Percentiles rank a stretch among this genome's conserved stretches.
Evolutionary conservation across 2,113 vertebrate genomes (phyloP).

Genomic region (Plecturocebus donacophilus): DNA sequence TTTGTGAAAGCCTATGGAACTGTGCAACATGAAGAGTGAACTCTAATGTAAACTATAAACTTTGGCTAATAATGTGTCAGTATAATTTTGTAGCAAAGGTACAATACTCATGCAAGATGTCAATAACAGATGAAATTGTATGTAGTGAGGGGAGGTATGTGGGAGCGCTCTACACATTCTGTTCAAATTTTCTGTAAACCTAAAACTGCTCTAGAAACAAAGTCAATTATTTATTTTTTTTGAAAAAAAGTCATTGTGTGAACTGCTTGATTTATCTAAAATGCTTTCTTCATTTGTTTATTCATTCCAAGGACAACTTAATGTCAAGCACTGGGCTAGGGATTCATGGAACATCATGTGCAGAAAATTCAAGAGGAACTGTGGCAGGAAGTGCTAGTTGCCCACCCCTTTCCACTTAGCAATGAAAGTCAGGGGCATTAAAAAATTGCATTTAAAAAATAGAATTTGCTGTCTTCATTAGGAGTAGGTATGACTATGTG

Average conservation of each 20-base stretch:
- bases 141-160: background rate
- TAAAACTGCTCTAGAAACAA: background rate
- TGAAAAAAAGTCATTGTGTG: background rate
- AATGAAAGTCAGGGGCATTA: background rate
- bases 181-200: slow-evolving; percentile 6
- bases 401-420: background rate
- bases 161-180: background rate
- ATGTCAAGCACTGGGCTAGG: background rate
- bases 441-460: background rate
- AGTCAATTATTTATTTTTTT: background rate
- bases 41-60: background rate
- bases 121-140: background rate
- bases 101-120: background rate
- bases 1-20: background rate
- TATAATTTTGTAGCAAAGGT: background rate
- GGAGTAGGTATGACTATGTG: background rate
- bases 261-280: slow-evolving; percentile 7
- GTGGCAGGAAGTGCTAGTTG: background rate
- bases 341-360: background rate
- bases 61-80: background rate
- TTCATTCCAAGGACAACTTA: slow-evolving; percentile 11
- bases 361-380: background rate
- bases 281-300: slow-evolving; percentile 9
- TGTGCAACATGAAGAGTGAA: background rate
- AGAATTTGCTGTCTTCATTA: background rate